Percentiles rank a stretch among this genome's conserved stretches.
Evolutionary conservation across 1,140 invertebrate species (phyloP).

Genomic region (Eriocheir sinensis): DNA sequence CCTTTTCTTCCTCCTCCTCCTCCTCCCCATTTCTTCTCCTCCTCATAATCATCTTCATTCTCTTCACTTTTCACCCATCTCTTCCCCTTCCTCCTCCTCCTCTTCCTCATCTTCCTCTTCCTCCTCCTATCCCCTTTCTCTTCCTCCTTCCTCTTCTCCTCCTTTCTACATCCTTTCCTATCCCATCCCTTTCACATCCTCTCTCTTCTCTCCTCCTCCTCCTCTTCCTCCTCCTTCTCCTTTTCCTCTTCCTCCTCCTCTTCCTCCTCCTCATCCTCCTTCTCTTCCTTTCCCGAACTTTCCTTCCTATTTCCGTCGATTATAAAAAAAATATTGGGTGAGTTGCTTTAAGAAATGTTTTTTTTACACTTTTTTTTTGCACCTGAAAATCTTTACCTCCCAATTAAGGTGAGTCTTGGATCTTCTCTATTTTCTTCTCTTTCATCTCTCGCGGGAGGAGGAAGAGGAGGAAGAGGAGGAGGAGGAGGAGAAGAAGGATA

Average conservation of each 20-base stretch:
- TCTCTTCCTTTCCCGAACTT: not conserved
- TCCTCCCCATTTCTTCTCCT: not conserved
- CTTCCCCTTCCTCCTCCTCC: not conserved
- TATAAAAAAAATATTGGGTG: no score
- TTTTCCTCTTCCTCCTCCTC: not conserved
- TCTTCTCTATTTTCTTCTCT: no score
- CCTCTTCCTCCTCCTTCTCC: not conserved
- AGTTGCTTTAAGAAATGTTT: no score
- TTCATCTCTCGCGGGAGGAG: no score
- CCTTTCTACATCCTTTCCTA: not conserved
- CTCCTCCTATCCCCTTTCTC: not conserved
- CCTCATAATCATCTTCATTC: slow-evolving; percentile 19
- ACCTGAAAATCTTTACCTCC: no score
- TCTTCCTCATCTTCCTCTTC: not conserved
- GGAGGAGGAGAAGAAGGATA: no score
- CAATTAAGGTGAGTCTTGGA: no score
- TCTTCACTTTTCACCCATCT: not conserved
- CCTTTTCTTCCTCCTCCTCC: not conserved
- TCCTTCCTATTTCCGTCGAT: no score
- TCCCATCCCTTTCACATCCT: not conserved
- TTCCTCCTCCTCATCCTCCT: not conserved
- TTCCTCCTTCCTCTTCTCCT: not conserved
- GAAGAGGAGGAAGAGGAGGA: no score
- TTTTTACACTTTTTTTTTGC: no score
- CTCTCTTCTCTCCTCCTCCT: not conserved